These are phyloP conservation scores for Pocota personata DNA, from an alignment of 2,888 invertebrate genomes.

Conservation along the genomic window DNA sequence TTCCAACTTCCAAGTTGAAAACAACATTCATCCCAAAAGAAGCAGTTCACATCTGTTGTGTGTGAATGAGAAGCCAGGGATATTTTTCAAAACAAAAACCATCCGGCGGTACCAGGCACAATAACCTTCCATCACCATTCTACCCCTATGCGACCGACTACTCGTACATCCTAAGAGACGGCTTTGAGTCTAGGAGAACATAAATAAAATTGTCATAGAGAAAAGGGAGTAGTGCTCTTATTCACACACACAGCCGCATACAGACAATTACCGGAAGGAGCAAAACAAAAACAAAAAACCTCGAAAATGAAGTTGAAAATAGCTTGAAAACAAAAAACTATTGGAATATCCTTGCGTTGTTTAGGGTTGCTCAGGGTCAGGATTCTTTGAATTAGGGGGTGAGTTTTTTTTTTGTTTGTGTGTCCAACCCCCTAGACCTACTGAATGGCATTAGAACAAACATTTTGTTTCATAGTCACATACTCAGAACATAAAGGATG, in stretches of 20 bases:
- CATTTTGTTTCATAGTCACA: slow-evolving; percentile 45
- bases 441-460: slow-evolving; percentile 13
- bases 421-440: neutral
- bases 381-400: slow-evolving; percentile 46
- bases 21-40: slow-evolving; percentile 33
- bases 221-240: slow-evolving; percentile 20
- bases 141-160: slow-evolving; percentile 14
- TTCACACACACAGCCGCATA: neutral
- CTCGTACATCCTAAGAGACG: neutral
- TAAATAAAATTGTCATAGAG: slow-evolving; percentile 67
- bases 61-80: slow-evolving; percentile 15
- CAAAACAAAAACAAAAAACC: slow-evolving; percentile 40
- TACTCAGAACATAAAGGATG: neutral
- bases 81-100: slow-evolving; percentile 51
- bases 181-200: slow-evolving; percentile 55
- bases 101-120: slow-evolving; percentile 19
- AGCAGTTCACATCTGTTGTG: slow-evolving; percentile 26
- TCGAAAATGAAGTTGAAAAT: slow-evolving; percentile 11
- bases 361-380: slow-evolving; percentile 69
- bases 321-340: neutral
- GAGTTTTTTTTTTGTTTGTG: slow-evolving; percentile 22
- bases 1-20: slow-evolving; percentile 56
- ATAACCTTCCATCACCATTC: slow-evolving; percentile 46
- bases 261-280: slow-evolving; percentile 27
- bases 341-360: slow-evolving; percentile 1